These are phyloP conservation scores for Syncerus caffer DNA, from an alignment of 2,797 vertebrate species.

Conservation along the genomic window DNA sequence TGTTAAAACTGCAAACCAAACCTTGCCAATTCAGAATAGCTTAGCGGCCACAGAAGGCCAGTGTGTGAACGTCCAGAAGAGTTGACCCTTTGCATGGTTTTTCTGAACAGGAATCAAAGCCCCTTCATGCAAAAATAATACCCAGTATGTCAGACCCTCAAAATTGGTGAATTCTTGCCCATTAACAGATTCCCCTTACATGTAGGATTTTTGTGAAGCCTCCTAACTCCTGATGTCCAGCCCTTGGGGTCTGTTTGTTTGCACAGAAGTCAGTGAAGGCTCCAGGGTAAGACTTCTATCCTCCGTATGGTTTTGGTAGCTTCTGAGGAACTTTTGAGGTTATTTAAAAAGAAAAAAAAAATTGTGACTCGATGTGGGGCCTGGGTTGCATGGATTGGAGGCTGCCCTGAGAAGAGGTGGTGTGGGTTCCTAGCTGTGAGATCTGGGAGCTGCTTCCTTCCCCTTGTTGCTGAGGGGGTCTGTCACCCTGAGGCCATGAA, in stretches of 20 bases:
- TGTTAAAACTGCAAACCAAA: background rate
- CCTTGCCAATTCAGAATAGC: background rate
- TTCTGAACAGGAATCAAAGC: background rate
- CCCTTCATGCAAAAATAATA: background rate
- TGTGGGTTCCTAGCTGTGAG: background rate
- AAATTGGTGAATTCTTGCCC: background rate
- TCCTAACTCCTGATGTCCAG: background rate
- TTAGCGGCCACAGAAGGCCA: background rate
- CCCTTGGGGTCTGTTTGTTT: background rate
- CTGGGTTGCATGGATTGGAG: background rate
- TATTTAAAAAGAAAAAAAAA: background rate
- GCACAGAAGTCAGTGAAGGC: background rate
- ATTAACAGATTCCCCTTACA: background rate
- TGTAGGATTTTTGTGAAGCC: background rate
- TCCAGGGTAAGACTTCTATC: background rate
- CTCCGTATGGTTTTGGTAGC: background rate
- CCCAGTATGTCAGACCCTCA: background rate
- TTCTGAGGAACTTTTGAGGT: background rate
- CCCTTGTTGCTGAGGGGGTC: background rate
- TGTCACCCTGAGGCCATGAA: background rate
- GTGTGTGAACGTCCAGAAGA: background rate
- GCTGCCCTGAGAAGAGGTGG: background rate
- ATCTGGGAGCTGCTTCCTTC: background rate
- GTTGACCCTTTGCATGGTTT: background rate
- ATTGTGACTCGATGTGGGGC: background rate